Conservation (phyloP, 2,113 vertebrate species). For the Capricornis sumatraensis region DNA sequence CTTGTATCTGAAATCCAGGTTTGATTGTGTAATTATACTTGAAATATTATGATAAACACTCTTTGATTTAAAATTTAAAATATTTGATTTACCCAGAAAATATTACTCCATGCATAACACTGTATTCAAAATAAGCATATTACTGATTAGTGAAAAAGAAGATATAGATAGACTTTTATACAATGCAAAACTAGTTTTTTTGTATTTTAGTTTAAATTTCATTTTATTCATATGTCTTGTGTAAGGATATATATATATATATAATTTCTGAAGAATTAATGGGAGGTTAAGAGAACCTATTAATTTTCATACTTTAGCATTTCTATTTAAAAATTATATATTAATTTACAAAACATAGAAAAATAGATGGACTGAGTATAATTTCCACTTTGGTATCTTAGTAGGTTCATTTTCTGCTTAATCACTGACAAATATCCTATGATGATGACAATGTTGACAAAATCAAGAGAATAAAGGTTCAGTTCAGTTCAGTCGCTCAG, state of each 20-base stretch:
- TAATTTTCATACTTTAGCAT: not conserved
- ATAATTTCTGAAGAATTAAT: not conserved
- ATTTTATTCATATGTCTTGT: not conserved
- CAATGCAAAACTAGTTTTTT: not conserved
- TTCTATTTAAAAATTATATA: not conserved
- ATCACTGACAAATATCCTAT: not conserved
- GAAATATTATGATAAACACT: not conserved
- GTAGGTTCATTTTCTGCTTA: not conserved
- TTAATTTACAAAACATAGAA: not conserved
- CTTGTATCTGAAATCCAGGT: not conserved
- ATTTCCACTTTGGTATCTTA: not conserved
- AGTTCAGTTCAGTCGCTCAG: too few relatives aligned
- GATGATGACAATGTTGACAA: not conserved
- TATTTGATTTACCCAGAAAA: not conserved
- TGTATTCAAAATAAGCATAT: not conserved
- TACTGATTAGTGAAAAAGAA: not conserved
- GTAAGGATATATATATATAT: fast-evolving
- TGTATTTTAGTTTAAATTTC: not conserved
- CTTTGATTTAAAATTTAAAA: not conserved
- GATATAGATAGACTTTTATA: not conserved
- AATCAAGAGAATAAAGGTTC: not conserved
- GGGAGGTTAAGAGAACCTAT: not conserved
- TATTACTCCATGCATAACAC: not conserved
- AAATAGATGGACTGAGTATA: not conserved
- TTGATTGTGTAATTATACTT: not conserved